These are phyloP conservation scores for Lutjanus argentimaculatus DNA, from an alignment of 2,797 vertebrate genomes.

Conservation along the genomic window DNA sequence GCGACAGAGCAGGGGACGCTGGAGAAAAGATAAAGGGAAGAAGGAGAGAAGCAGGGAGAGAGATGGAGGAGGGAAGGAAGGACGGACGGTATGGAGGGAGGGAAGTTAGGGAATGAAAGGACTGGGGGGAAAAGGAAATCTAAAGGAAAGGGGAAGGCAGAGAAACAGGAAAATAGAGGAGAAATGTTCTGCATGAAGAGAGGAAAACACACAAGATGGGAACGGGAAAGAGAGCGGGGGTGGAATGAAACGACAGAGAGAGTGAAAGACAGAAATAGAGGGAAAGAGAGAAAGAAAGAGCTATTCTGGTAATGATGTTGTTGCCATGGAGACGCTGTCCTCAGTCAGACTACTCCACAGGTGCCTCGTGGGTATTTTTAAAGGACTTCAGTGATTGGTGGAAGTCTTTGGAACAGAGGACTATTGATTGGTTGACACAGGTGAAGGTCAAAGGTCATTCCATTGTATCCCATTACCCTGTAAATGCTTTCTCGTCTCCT, in stretches of 20 bases:
- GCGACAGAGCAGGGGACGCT: not conserved
- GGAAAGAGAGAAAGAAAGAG: conserved; percentile 61
- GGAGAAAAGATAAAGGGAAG: not conserved
- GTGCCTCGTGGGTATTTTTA: conserved; percentile 72
- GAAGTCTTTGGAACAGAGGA: conserved; percentile 20
- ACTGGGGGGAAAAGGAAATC: conserved; percentile 1
- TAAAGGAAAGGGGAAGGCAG: not conserved
- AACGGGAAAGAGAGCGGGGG: conserved; percentile 33
- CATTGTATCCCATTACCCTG: conserved; percentile 3
- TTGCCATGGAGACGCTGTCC: conserved; percentile 76
- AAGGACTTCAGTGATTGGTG: conserved; percentile 62
- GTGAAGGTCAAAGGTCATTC: conserved; percentile 65
- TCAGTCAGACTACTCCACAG: conserved; percentile 72
- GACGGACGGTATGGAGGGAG: not conserved
- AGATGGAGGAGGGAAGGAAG: not conserved
- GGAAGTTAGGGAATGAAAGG: not conserved
- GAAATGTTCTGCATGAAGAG: conserved; percentile 26
- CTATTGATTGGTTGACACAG: conserved; percentile 43
- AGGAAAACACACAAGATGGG: conserved; percentile 21
- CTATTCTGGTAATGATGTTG: conserved; percentile 79
- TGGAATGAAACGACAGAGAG: conserved; percentile 47
- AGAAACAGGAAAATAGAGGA: conserved; percentile 1
- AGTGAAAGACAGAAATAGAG: conserved; percentile 62
- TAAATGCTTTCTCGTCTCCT: not conserved
- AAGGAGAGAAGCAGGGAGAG: not conserved